Conservation (phyloP, 92 coral and sea anemone species). For the Phenganax subtilis region DNA sequence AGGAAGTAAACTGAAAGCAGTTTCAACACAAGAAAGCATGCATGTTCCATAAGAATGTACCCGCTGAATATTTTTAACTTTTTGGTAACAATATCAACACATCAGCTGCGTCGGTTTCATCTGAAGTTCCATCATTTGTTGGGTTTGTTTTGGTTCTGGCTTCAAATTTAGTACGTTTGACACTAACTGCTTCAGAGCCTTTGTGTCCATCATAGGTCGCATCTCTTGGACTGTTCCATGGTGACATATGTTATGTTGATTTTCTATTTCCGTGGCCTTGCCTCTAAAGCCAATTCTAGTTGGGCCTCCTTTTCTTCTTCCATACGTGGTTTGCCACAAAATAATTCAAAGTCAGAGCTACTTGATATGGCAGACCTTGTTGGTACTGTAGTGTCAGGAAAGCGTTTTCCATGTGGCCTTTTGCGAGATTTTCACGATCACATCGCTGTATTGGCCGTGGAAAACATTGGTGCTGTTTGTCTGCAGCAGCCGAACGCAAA, state of each 20-base stretch:
- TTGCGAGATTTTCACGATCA: not conserved
- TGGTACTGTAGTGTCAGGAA: not conserved
- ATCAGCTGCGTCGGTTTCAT: not conserved
- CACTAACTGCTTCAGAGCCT: not conserved
- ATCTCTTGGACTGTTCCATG: no score
- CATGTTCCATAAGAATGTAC: no score
- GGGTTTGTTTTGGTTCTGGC: not conserved
- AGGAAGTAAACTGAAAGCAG: no score
- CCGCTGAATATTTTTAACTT: not conserved
- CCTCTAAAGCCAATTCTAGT: not conserved
- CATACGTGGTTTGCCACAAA: not conserved
- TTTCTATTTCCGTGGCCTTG: not conserved
- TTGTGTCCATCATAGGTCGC: not conserved
- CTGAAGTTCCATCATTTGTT: not conserved
- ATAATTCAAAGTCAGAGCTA: not conserved
- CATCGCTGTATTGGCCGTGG: not conserved
- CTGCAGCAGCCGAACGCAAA: conserved; percentile 36
- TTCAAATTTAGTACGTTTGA: not conserved
- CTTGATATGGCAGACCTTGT: not conserved
- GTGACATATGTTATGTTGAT: no score
- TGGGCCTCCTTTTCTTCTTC: not conserved
- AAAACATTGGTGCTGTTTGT: not conserved
- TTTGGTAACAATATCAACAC: not conserved
- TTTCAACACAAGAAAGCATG: no score
- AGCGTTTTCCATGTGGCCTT: not conserved